Evolutionary conservation across 2,113 vertebrate species (phyloP).

Genomic region (Pycnonotus jocosus): DNA sequence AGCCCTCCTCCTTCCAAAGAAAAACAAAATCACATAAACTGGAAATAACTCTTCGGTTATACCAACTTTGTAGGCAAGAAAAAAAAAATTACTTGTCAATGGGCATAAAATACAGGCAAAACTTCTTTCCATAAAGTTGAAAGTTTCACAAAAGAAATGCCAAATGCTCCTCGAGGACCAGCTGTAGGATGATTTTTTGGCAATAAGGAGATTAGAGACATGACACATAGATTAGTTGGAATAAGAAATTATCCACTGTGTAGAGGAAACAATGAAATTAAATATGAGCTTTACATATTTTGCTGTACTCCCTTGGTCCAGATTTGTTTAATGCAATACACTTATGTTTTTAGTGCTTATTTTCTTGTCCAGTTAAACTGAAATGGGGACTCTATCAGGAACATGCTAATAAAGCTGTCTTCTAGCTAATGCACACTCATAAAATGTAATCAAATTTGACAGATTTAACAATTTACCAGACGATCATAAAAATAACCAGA

Average conservation of each 20-base stretch:
- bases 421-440: not conserved
- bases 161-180: not conserved
- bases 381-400: not conserved
- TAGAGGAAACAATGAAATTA: not conserved
- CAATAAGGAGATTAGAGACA: not conserved
- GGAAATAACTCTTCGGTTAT: not conserved
- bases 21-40: not conserved
- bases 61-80: not conserved
- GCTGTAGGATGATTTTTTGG: not conserved
- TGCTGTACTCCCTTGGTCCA: not conserved
- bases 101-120: not conserved
- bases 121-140: not conserved
- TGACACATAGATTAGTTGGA: not conserved
- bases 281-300: rapidly evolving
- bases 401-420: not conserved
- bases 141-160: not conserved
- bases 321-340: not conserved
- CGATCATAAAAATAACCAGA: not conserved
- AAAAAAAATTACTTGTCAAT: not conserved
- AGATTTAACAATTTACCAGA: not conserved
- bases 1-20: not conserved
- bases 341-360: not conserved
- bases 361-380: not conserved
- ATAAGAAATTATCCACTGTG: not conserved
- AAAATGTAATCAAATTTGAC: not conserved